Conservation (phyloP, 1,140 invertebrate genomes). For the Araneus ventricosus region DNA sequence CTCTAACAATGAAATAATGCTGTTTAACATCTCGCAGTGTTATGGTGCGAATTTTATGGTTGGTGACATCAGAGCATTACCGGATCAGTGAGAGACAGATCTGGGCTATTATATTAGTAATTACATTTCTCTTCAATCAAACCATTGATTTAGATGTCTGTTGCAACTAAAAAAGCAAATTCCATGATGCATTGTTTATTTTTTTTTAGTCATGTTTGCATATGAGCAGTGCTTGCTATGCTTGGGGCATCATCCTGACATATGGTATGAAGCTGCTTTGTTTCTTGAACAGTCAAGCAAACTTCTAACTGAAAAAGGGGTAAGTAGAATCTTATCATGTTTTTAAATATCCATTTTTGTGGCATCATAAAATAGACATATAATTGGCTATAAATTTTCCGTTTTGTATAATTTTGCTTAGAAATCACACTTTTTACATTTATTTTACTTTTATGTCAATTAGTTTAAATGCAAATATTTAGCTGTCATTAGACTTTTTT, state of each 20-base stretch:
- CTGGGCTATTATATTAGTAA: too few relatives aligned
- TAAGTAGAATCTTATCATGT: constrained; percentile 79
- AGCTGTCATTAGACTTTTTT: too few relatives aligned
- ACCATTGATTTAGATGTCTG: background rate
- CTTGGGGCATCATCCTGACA: constrained; percentile 97
- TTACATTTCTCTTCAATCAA: too few relatives aligned
- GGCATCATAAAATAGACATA: background rate
- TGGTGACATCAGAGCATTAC: too few relatives aligned
- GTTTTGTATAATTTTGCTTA: too few relatives aligned
- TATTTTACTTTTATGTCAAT: too few relatives aligned
- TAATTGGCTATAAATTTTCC: background rate
- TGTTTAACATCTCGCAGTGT: too few relatives aligned
- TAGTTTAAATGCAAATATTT: too few relatives aligned
- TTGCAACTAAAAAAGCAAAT: background rate
- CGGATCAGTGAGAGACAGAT: too few relatives aligned
- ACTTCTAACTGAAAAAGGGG: constrained; percentile 95
- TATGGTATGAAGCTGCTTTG: constrained; percentile 99
- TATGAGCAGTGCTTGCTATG: constrained; percentile 98
- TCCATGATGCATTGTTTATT: background rate
- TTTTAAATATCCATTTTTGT: background rate
- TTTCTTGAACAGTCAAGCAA: constrained; percentile 97
- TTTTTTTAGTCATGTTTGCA: constrained; percentile 93
- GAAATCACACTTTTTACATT: too few relatives aligned
- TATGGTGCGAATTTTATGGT: too few relatives aligned
- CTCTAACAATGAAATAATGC: too few relatives aligned